Evolutionary conservation across 2,888 invertebrate genomes (phyloP).

Genomic region (Drosophila tripunctata): DNA sequence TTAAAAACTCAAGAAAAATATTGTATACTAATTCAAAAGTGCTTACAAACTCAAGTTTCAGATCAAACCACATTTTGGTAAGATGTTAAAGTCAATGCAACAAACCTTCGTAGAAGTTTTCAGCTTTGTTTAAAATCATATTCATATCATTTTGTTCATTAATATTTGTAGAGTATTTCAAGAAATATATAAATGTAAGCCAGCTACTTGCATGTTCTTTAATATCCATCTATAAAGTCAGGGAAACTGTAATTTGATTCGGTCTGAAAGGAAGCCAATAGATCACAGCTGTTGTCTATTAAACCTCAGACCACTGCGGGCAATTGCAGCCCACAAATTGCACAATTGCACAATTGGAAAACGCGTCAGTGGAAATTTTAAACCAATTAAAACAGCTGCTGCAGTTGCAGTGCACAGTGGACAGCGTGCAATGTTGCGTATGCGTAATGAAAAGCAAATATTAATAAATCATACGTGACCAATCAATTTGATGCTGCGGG

Average conservation of each 20-base stretch:
- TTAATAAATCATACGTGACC: slow-evolving; percentile 78
- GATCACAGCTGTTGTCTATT: slow-evolving; percentile 67
- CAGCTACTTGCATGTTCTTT: not conserved
- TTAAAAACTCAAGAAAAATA: no score
- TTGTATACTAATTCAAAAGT: no score
- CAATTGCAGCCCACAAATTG: slow-evolving; percentile 30
- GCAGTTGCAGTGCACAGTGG: slow-evolving; percentile 17
- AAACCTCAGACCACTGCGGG: slow-evolving; percentile 71
- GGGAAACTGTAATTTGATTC: slow-evolving; percentile 26
- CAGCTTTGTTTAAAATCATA: no score
- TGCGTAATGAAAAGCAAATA: slow-evolving; percentile 78
- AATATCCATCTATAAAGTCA: slow-evolving; percentile 26
- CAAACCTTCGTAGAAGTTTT: no score
- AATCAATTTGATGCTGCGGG: slow-evolving; percentile 69
- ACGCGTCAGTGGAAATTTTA: slow-evolving; percentile 65
- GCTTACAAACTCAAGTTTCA: no score
- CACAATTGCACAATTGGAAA: slow-evolving; percentile 35
- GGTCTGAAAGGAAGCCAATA: slow-evolving; percentile 31
- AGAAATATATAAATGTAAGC: not conserved
- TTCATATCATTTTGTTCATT: no score
- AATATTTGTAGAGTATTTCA: no score
- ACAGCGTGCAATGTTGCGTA: slow-evolving; percentile 56
- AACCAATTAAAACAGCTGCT: slow-evolving; percentile 77
- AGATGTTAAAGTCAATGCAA: no score
- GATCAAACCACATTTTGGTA: no score